These are phyloP conservation scores for Meriones psammophilus DNA, from an alignment of 2,797 vertebrate genomes.

Conservation along the genomic window DNA sequence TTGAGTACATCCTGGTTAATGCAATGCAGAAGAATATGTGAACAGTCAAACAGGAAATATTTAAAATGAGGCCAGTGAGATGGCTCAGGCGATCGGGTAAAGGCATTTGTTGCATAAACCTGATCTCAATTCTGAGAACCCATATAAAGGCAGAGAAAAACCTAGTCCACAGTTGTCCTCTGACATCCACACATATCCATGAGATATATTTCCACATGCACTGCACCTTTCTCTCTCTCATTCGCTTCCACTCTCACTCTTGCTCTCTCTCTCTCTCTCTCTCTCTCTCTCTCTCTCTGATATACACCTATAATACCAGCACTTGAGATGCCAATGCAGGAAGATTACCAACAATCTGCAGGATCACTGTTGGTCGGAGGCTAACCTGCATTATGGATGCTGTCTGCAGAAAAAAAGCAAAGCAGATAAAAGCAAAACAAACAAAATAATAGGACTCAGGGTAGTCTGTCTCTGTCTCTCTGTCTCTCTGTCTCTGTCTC, in stretches of 20 bases:
- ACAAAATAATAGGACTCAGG: not conserved
- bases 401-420: not conserved
- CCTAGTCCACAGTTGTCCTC: not conserved
- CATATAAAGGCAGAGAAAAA: not conserved
- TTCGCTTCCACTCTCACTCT: no score
- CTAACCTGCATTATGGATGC: not conserved
- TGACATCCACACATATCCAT: not conserved
- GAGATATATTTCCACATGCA: not conserved
- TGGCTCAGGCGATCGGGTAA: not conserved
- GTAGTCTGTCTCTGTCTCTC: not conserved
- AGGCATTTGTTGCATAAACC: not conserved
- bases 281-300: no score
- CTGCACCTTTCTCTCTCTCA: no score
- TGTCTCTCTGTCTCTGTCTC: no score
- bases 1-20: conserved; percentile 23
- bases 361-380: not conserved
- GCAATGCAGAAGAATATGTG: conserved; percentile 23
- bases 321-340: not conserved
- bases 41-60: conserved; percentile 26
- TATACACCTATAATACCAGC: not conserved
- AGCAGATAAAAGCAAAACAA: not conserved
- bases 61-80: conserved; percentile 12
- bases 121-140: not conserved
- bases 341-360: not conserved
- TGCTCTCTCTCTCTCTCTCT: no score